Conservation (phyloP, 2,113 vertebrate genomes). For the Cisticola juncidis region DNA sequence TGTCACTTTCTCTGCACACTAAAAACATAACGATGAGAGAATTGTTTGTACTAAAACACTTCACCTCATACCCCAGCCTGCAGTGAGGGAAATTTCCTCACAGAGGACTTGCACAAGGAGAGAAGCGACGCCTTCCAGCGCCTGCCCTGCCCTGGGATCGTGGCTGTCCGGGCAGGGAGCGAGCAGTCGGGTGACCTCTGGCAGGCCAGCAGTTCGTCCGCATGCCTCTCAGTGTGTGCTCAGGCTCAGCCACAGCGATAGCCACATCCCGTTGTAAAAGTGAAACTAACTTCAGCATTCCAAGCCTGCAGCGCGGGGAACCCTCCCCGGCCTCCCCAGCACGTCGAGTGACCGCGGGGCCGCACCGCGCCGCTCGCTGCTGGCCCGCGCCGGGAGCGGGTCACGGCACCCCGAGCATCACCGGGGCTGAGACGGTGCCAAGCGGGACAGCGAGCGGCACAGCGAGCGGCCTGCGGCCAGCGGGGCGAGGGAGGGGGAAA, state of each 20-base stretch:
- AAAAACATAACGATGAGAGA: fast-evolving
- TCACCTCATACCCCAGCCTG: not conserved
- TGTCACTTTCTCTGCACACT: not conserved
- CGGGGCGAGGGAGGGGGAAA: too few species aligned
- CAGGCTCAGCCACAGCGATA: not conserved
- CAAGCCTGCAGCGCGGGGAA: not conserved
- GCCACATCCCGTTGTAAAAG: not conserved
- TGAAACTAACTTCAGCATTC: not conserved
- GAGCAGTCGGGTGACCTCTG: not conserved
- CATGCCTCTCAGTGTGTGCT: not conserved
- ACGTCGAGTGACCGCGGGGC: not conserved
- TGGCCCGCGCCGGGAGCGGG: fast-evolving
- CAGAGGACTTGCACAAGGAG: not conserved
- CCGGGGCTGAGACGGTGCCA: fast-evolving
- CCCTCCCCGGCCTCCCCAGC: not conserved
- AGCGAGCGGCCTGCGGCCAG: not conserved
- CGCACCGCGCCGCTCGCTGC: fast-evolving
- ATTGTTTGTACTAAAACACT: not conserved
- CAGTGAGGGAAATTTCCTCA: not conserved
- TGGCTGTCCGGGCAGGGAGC: fast-evolving
- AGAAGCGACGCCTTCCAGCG: fast-evolving
- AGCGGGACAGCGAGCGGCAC: fast-evolving
- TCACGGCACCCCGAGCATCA: fast-evolving
- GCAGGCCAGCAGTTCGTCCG: not conserved
- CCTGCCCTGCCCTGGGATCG: fast-evolving